Percentiles rank a stretch among this genome's conserved stretches.
phyloP scores from a whole-genome alignment of 2,888 invertebrate species.

The Zaprionus lineosus region DNA sequence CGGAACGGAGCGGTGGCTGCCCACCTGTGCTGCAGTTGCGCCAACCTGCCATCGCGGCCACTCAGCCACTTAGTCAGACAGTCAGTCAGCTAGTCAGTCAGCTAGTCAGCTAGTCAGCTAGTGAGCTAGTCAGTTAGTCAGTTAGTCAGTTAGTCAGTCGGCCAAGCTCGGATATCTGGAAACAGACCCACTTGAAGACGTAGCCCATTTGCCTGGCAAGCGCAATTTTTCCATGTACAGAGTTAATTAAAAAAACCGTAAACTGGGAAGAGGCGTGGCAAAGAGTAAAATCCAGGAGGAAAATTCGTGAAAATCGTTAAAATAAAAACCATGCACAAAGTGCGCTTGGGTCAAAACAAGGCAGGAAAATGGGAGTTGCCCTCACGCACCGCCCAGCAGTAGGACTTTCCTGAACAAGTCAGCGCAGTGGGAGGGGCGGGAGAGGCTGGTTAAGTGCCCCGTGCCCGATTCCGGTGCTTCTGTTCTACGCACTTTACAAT shows the following conservation, averaged over 20 bases:
- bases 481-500: conserved; percentile 55
- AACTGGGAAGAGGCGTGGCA: no score
- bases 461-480: conserved; percentile 17
- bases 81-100: conserved; percentile 22
- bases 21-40: conserved; percentile 43
- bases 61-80: no score
- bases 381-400: background rate
- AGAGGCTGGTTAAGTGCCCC: conserved; percentile 48
- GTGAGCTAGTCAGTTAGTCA: conserved; percentile 42
- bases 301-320: conserved; percentile 29
- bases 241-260: conserved; percentile 73
- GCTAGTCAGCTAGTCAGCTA: conserved; percentile 11
- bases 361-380: conserved; percentile 17
- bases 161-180: no score
- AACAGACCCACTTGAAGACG: conserved; percentile 58
- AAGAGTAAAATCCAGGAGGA: conserved; percentile 16
- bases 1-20: conserved; percentile 4
- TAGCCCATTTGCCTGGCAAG: conserved; percentile 57
- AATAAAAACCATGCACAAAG: conserved; percentile 21
- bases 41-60: background rate
- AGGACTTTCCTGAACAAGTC: no score
- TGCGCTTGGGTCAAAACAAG: conserved; percentile 40
- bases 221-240: conserved; percentile 69
- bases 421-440: conserved; percentile 16
- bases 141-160: conserved; percentile 10